phyloP scores from a whole-genome alignment of 2,888 invertebrate genomes.

The Ceramica pisi region DNA sequence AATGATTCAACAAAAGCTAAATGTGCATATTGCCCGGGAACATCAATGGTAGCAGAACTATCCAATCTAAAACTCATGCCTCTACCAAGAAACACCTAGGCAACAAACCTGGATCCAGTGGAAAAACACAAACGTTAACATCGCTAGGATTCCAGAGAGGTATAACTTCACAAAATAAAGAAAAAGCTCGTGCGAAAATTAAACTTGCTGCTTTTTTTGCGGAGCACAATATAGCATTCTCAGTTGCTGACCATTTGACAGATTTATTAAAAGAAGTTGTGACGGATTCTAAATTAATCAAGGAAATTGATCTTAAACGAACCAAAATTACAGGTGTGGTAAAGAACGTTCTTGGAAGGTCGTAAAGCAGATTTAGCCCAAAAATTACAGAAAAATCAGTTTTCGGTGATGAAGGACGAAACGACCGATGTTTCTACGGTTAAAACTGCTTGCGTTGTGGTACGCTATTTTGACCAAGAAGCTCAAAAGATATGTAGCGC shows the following conservation, averaged over 20 bases:
- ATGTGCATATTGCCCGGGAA: conserved; percentile 5
- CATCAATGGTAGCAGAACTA: conserved; percentile 14
- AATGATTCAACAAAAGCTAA: conserved; percentile 11
- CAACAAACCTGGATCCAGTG: conserved; percentile 8
- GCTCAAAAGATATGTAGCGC: too few species aligned
- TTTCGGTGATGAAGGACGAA: conserved; percentile 15
- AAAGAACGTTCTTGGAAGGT: conserved; percentile 10
- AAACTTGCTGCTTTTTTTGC: conserved; percentile 5
- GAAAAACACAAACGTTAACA: conserved; percentile 11
- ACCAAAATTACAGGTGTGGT: conserved; percentile 7
- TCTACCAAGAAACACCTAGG: conserved; percentile 13
- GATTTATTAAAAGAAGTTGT: neutral
- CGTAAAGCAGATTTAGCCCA: conserved; percentile 9
- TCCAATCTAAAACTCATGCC: neutral
- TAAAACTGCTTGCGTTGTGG: too few species aligned
- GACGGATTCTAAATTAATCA: conserved; percentile 2
- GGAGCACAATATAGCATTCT: conserved; percentile 1
- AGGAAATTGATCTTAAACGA: neutral
- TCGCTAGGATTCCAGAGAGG: conserved; percentile 3
- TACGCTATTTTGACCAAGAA: too few species aligned
- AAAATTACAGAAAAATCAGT: conserved; percentile 3
- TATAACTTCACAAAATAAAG: neutral
- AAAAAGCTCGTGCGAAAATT: conserved; percentile 4
- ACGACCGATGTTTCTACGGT: neutral
- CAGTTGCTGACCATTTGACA: too few species aligned